Evolutionary conservation across 2,113 vertebrate genomes (phyloP), one percentile per base, ranked within the genome.

Genomic region (Cyanoderma ruficeps): DNA sequence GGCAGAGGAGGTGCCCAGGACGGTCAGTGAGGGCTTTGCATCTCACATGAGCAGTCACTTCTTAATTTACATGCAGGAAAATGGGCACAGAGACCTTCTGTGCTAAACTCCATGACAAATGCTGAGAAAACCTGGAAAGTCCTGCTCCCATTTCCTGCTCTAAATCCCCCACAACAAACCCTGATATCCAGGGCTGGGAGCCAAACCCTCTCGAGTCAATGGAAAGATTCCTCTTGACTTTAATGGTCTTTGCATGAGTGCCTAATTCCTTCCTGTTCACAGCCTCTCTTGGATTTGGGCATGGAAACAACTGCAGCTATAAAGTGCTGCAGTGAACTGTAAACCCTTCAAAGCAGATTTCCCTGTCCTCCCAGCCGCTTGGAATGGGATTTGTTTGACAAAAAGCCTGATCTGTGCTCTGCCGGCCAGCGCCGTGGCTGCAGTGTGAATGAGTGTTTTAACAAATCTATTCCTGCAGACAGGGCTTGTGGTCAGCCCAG

Each of bases 161-260:
- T 55, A 87, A 89, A 77, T 85, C 82, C 89, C 19, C 0, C 75
- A 50, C 37, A 17, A 4, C 77, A 70, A 59, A 27, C 63, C 64
- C 57, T 57, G 55, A 67, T 31, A 44, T 3, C 35, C 85, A 77
- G 85, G 83, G 83, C 89, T 6, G 22, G 83, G 27, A 97, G 94
- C 92, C 93, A 94, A 88, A 59, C 2, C 2, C 71, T 92, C 60
- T 63, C 33, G 10, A 93, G 79, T 74, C 90, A 49, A 33, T 90
- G 95, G 95, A 96, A 95, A 96, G 82, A 90, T 77, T 88, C 67
- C 72, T 53, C 69, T 60, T 89, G 94, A 79, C 87, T 95, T 83
- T 78, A 90, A 92, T 60, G 80, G 80, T 81, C 89, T 92, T 88
- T 90, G 90, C 94, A 61, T 59, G 87, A 89, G 90, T 57, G 67